phyloP scores from a whole-genome alignment of 2,797 vertebrate species.

The Sebastes kiyomatsui region DNA sequence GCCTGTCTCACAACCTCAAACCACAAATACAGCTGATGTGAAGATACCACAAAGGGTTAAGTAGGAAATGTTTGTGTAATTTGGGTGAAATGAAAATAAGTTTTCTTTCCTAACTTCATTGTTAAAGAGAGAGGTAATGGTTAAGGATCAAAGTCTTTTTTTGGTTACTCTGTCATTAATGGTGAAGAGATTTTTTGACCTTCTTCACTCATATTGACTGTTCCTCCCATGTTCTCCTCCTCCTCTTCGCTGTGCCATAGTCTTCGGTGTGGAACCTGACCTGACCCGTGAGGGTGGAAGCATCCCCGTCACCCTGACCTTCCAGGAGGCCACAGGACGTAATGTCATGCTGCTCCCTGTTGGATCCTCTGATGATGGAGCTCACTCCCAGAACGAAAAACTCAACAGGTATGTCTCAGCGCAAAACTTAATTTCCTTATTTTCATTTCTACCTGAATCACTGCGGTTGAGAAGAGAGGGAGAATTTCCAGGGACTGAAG shows the following conservation, averaged over 20 bases:
- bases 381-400: conserved; percentile 98
- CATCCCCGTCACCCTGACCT: conserved; percentile 96
- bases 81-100: background rate
- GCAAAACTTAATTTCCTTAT: background rate
- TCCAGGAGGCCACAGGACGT: conserved; percentile 95
- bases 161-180: background rate
- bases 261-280: conserved; percentile 96
- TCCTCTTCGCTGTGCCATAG: conserved; percentile 64
- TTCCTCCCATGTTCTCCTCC: background rate
- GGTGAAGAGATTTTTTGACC: background rate
- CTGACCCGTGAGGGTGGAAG: conserved; percentile 96
- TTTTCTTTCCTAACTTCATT: background rate
- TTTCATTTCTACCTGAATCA: background rate
- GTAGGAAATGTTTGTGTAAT: background rate
- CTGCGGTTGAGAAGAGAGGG: too few species aligned
- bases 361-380: conserved; percentile 94
- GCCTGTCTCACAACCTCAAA: background rate
- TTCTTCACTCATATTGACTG: background rate
- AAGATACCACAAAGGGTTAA: background rate
- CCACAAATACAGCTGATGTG: background rate
- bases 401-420: conserved; percentile 87
- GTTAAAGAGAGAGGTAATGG: background rate
- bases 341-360: conserved; percentile 97
- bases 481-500: background rate
- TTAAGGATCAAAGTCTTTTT: background rate